A percentile compares a stretch with the other conserved stretches of the same genome.
Conservation (phyloP, 1,140 invertebrate genomes). For the Harpegnathos saltator region DNA sequence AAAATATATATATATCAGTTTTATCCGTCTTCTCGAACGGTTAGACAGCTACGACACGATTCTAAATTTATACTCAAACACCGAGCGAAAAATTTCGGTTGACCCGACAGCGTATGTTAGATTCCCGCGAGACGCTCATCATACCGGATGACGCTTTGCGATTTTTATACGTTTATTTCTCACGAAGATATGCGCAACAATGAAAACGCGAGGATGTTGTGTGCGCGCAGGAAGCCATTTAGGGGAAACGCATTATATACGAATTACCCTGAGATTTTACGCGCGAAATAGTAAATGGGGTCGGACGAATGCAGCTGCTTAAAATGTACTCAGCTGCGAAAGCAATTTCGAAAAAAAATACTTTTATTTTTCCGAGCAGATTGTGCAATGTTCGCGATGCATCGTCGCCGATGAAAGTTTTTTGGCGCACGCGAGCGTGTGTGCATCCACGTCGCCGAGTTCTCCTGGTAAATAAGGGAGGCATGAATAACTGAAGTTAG, state of each 20-base stretch:
- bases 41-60: too few species aligned
- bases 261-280: conserved; percentile 36
- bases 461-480: too few species aligned
- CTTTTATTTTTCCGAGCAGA: not conserved
- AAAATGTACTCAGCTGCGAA: conserved; percentile 30
- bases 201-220: conserved; percentile 2
- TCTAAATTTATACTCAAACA: too few species aligned
- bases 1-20: too few species aligned
- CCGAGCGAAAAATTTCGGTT: too few species aligned
- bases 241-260: conserved; percentile 54
- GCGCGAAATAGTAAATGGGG: conserved; percentile 33
- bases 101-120: not conserved
- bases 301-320: conserved; percentile 26
- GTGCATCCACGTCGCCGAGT: too few species aligned
- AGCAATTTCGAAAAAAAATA: conserved; percentile 38
- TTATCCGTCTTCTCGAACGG: too few species aligned
- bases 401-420: not conserved
- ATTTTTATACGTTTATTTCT: conserved; percentile 13
- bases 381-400: not conserved
- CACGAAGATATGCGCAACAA: conserved; percentile 3
- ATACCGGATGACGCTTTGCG: not conserved
- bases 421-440: not conserved
- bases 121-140: not conserved
- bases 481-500: too few species aligned
- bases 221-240: conserved; percentile 31